Evolutionary conservation across 1,140 invertebrate species (phyloP), one percentile per base, ranked within the genome.

Genomic region (Panagrolaimus sp.): DNA sequence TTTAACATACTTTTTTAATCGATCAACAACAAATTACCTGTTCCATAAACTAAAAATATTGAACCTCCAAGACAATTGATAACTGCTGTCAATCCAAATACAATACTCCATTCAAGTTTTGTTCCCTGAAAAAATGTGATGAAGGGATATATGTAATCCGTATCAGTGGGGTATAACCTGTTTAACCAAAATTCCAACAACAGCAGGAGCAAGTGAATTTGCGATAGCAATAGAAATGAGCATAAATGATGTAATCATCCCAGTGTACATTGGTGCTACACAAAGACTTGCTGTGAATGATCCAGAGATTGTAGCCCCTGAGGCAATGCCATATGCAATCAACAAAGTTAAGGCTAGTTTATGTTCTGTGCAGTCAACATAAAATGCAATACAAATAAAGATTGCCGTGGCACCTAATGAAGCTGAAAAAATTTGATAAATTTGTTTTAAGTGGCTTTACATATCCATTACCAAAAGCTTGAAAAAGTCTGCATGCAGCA

Each of bases 91-190:
- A 27, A 9, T 11, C 51, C 51, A 27, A 57, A 57, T 1, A 57
- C 51, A 27, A 57, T 20, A 25, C 20, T 25, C 51, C 51, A 57
- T 57, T 57, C 51, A 3, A 27, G 20, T 20, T 57, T 20, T 9
- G 51, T 57, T 57, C 51, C 20, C 51, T 57, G n/a, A n/a, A n/a
- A 16, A 57, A 57, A 57, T 9, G n/a, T 57, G 51, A 9, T n/a
- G 11, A 25, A n/a, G 11, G 13, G 51, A 23, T 3, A 9, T 57
- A 25, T n/a, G n/a, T n/a, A n/a, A n/a, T 13, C 20, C 13, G 20
- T 57, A 1, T 8, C 2, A 1, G 11, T 11, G 3, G n/a, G 8
- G n/a, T n/a, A n/a, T n/a, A 25, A 57, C 51, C 51, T 57, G 20
- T 20, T 57, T 20, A 57, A 57, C 51, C 20, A 57, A 25, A 27